Evolutionary conservation across 2,888 invertebrate genomes (phyloP), one percentile per base, ranked within the genome.

Genomic region (Antheraea yamamai): DNA sequence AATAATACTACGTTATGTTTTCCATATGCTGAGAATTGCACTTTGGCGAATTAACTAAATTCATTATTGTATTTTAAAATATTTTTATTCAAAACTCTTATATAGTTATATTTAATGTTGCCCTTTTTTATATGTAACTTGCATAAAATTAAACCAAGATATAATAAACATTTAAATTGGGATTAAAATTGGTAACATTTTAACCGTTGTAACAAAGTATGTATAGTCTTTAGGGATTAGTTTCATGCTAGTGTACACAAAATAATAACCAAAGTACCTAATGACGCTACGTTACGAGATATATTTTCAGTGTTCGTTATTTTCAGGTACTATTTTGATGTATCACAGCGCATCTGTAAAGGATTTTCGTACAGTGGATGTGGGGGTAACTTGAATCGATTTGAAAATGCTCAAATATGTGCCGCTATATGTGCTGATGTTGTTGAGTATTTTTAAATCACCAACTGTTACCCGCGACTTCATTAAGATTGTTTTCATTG

Each of bases 301-400:
- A 66, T 30, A 66, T 66, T 66, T 16, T 26, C 64, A 64, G 26
- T 64, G 26, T 64, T 64, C 30, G 16, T 66, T 66, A 30, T 26
- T 66, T 86, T 23, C 84, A 93, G 93, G 84, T 93, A 80, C 80
- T 92, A 91, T 76, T 93, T 76, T 71, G 90, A 92, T 72, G 47
- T 92, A 14, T 80, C 84, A 2, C 20, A 74, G 0, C 80, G 80
- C 0, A 74, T 51, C 1, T 93, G 93, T 79, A 82, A 68, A 76
- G 92, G 92, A 0, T 93, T 93, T 74, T 85, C 92, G 0, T 93
- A 86, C 79, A 93, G 92, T 73, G 93, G 93, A 2, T 92, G 91
- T 74, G 92, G 92, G 1, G 93, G 93, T 0, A 93, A 93, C 72
- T 1, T 26, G 0, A 93, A 93, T 75, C 83, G 88, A 73, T 93